Percentiles rank a stretch among this genome's conserved stretches.
These are phyloP conservation scores for Neria commutata DNA, from an alignment of 2,888 invertebrate genomes.

Conservation along the genomic window DNA sequence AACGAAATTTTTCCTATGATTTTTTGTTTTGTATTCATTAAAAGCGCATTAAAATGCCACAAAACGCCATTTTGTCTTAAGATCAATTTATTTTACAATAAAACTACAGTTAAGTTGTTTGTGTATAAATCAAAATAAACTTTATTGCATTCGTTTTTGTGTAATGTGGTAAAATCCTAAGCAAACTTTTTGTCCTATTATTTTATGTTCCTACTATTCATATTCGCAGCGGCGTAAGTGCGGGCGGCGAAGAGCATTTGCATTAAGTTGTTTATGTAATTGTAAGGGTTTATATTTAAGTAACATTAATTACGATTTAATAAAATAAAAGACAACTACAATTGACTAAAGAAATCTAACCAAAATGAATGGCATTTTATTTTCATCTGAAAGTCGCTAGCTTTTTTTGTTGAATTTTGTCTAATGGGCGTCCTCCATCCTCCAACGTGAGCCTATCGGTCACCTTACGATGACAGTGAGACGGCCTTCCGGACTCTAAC, in stretches of 20 bases:
- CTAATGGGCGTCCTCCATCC: no score
- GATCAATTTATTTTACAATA: background rate
- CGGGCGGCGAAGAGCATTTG: background rate
- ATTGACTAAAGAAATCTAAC: background rate
- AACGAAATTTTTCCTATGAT: conserved; percentile 1
- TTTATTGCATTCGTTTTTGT: no score
- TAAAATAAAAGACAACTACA: background rate
- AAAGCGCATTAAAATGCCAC: background rate
- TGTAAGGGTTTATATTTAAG: background rate
- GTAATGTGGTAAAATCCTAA: background rate
- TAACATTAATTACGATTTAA: background rate
- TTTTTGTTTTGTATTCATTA: conserved; percentile 3
- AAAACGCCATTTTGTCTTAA: background rate
- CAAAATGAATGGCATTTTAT: conserved; percentile 1
- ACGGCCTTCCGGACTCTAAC: no score
- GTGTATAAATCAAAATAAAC: background rate
- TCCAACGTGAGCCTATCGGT: no score
- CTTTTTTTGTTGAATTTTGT: no score
- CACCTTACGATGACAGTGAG: no score
- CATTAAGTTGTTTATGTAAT: background rate
- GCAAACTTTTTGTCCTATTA: conserved; percentile 10
- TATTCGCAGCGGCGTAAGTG: background rate
- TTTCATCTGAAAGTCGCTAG: no score
- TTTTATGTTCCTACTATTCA: conserved; percentile 25
- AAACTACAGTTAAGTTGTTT: no score